phyloP scores from a whole-genome alignment of 2,113 vertebrate genomes.

The Alligator mississippiensis region DNA sequence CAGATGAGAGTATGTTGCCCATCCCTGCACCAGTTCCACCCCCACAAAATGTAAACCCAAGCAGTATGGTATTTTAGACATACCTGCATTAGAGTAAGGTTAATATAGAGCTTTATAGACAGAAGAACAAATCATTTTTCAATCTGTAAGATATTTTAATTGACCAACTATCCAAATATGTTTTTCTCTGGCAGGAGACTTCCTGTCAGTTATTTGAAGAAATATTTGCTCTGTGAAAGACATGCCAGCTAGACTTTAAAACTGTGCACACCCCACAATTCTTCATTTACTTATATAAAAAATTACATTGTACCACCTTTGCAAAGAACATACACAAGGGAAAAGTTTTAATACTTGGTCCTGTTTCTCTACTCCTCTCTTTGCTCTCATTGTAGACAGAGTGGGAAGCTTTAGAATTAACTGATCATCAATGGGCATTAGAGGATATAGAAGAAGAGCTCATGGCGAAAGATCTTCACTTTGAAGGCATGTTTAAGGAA shows the following conservation, averaged over 20 bases:
- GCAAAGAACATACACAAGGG: neutral
- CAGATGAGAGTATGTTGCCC: too few species aligned
- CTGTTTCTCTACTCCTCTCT: neutral
- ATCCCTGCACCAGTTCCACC: neutral
- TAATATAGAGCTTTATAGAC: neutral
- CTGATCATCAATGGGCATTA: conserved; percentile 97
- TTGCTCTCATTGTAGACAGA: conserved; percentile 85
- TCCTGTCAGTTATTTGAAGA: neutral
- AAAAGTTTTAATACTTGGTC: neutral
- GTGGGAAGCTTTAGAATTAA: conserved; percentile 97
- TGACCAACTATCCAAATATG: neutral
- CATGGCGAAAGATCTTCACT: conserved; percentile 95
- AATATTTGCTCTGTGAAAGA: neutral
- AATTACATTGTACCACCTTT: neutral
- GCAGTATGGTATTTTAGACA: neutral
- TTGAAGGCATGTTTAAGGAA: conserved; percentile 97
- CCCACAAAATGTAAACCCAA: neutral
- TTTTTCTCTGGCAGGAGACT: neutral
- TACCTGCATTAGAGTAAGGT: neutral
- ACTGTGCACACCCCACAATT: too few species aligned
- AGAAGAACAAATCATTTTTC: neutral
- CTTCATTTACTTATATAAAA: too few species aligned
- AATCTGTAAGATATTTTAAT: neutral
- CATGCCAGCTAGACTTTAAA: too few species aligned
- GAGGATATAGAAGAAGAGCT: conserved; percentile 96